Base-by-base conservation (phyloP, 1,140 invertebrate genomes). In the Coptotermes formosanus region DNA sequence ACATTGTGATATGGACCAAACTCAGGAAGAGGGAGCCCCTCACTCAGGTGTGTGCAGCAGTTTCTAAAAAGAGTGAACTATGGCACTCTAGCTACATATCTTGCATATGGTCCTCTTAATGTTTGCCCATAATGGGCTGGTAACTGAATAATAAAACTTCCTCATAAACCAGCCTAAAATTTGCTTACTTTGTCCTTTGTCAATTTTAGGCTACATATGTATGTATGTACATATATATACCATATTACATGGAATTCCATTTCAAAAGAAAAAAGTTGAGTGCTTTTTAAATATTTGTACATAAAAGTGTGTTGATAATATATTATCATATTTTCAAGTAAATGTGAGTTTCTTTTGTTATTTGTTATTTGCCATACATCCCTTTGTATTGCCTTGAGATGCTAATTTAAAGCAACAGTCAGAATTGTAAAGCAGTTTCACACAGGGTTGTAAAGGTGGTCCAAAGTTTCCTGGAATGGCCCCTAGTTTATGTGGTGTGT, bases 221-320 rank as follows among this genome's bases (percentile, higher is more conserved):
- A 25, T 75, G 16, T 75, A 75, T 52, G n/a, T 59, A 83, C 44
- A 83, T 83, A 83, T 23, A 44, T 43, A 44, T 44, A 44, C 38
- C 38, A 52, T n/a, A 84, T n/a, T 84, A 84, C 59, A 16, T 84
- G 83, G 48, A 85, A 85, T 85, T 82, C 45, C 75, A 85, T 75
- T 85, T 85, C 38, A 44, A 85, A 44, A 82, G 44, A 59, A 64
- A n/a, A 30, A 75, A 85, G 64, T 19, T 75, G 85, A 85, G 55
- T 82, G 85, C 75, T 85, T 82, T 85, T 85, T 85, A 85, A 85
- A 85, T 64, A 52, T 85, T 85, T 85, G 85, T 85, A 85, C 85
- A 85, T 85, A 85, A 83, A 82, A 85, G 75, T 85, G 85, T 85
- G 85, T 85, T 85, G 85, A 85, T 85, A 85, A 85, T 85, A 85